Evolutionary conservation across 2,888 invertebrate genomes (phyloP).

Genomic region (Leucophenga montana): DNA sequence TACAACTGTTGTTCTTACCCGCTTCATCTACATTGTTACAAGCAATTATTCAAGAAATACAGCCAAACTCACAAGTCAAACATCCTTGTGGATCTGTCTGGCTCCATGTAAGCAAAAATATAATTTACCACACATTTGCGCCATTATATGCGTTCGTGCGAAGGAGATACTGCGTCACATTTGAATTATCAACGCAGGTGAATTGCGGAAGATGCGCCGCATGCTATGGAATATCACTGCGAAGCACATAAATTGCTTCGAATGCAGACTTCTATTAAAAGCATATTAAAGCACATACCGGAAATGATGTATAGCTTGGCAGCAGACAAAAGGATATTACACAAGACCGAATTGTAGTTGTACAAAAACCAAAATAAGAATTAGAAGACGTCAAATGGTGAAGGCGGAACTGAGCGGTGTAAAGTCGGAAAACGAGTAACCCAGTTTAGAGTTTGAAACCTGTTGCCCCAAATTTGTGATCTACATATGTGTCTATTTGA

Average conservation of each 20-base stretch:
- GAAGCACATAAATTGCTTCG: constrained; percentile 57
- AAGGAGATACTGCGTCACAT: constrained; percentile 23
- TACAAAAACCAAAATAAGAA: constrained; percentile 29
- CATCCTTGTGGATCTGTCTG: neutral
- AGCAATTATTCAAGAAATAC: neutral
- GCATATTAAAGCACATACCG: constrained; percentile 60
- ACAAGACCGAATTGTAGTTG: constrained; percentile 11
- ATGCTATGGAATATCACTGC: constrained; percentile 31
- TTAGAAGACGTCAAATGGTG: constrained; percentile 13
- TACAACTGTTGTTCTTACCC: neutral
- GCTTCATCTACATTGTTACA: neutral
- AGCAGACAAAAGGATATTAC: constrained; percentile 27
- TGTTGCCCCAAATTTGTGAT: constrained; percentile 55
- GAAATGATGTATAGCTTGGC: constrained; percentile 58
- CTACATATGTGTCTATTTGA: neutral
- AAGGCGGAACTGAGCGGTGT: neutral
- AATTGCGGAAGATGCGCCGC: neutral
- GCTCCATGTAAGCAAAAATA: constrained; percentile 60
- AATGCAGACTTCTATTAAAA: constrained; percentile 64
- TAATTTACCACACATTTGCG: constrained; percentile 67
- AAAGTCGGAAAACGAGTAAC: constrained; percentile 2
- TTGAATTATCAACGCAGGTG: neutral
- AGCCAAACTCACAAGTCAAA: constrained; percentile 2
- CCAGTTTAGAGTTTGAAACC: constrained; percentile 45
- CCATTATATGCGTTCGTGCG: constrained; percentile 65